Conservation (phyloP, 2,888 invertebrate species). For the Griposia aprilina region DNA sequence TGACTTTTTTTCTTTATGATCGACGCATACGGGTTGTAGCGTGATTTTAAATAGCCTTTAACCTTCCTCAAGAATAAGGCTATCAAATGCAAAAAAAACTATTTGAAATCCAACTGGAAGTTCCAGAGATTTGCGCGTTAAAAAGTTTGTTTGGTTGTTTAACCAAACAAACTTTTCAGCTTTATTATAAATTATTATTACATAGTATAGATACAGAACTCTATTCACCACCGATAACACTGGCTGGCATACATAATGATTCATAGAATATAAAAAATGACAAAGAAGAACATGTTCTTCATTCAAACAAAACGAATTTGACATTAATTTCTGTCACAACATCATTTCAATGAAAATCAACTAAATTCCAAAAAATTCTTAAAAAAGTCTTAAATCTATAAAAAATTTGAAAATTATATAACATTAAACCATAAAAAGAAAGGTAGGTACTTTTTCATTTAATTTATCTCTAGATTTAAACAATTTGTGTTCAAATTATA, state of each 20-base stretch:
- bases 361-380: conserved; percentile 57
- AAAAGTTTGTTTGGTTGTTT: too few species aligned
- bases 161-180: too few species aligned
- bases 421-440: conserved; percentile 52
- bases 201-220: conserved; percentile 3
- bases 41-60: not conserved
- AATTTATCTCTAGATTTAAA: not conserved
- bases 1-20: not conserved
- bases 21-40: not conserved
- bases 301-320: conserved; percentile 36
- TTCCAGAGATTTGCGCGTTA: not conserved
- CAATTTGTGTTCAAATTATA: not conserved
- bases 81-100: not conserved
- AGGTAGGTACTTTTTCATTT: conserved; percentile 38
- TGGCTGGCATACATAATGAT: conserved; percentile 1
- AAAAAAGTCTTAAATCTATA: conserved; percentile 45
- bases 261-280: not conserved
- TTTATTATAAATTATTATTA: not conserved
- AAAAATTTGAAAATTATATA: conserved; percentile 53
- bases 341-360: conserved; percentile 54
- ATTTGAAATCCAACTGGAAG: not conserved
- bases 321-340: conserved; percentile 41
- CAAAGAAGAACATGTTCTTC: conserved; percentile 3
- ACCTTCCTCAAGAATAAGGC: too few species aligned
- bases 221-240: not conserved